A percentile compares a stretch with the other conserved stretches of the same genome.
phyloP scores from a whole-genome alignment of 2,888 invertebrate species.

The Cenopis cana region DNA sequence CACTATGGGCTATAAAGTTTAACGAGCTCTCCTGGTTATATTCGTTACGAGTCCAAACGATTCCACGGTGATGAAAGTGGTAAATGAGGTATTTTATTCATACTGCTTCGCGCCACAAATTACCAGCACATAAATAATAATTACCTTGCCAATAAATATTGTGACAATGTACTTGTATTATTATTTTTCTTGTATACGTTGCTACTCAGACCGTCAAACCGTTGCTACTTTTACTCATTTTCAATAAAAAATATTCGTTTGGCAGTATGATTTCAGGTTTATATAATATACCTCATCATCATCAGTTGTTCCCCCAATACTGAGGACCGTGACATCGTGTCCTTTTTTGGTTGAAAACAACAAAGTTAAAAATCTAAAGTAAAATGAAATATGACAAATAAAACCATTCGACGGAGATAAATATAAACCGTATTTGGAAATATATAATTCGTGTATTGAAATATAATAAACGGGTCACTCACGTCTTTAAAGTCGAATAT shows the following conservation, averaged over 20 bases:
- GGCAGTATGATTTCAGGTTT: not conserved
- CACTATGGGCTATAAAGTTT: constrained; percentile 68
- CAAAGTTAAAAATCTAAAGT: too few species aligned
- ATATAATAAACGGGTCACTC: too few species aligned
- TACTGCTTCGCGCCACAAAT: constrained; percentile 57
- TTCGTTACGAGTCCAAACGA: constrained; percentile 54
- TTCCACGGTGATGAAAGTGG: constrained; percentile 50
- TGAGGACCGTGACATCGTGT: too few species aligned
- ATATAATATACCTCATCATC: not conserved
- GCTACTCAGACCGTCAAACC: not conserved
- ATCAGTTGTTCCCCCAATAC: too few species aligned
- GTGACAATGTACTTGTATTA: not conserved
- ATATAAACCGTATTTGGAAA: too few species aligned
- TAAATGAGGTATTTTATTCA: constrained; percentile 54
- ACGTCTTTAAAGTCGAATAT: too few species aligned
- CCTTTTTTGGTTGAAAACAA: too few species aligned
- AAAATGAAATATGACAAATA: too few species aligned
- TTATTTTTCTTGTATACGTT: not conserved
- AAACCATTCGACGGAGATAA: too few species aligned
- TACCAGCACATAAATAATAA: constrained; percentile 44
- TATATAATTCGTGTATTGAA: too few species aligned
- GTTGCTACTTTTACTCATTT: not conserved
- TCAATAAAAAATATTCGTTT: not conserved
- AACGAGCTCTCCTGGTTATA: constrained; percentile 66
- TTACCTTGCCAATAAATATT: constrained; percentile 9